Base-by-base conservation (phyloP, 2,888 invertebrate genomes). In the Macrophya alboannulata region DNA sequence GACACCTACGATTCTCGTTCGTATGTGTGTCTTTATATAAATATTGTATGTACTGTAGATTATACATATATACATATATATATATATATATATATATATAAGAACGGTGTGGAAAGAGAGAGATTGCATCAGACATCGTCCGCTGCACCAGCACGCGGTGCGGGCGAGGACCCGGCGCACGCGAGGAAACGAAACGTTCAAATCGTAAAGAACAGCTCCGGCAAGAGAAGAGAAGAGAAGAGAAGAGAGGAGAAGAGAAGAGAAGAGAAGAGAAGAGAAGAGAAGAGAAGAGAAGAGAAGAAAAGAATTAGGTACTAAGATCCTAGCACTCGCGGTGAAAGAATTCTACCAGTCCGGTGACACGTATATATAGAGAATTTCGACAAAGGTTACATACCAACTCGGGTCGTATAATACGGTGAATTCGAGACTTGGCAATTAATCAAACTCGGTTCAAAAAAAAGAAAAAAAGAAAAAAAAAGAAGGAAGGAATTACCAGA, bases 51-150 rank as follows among this genome's bases (percentile, higher is more conserved):
- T 31, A 76, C 12, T 71, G 37, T 48, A 48, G 4, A 25, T 48
- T 21, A 17, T 12, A 8, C 25, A 48, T 8, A 8, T 1, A 12
- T 74, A 9, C 17, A 1, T 31, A 4, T 2, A 12, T 17, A 37
- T 37, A n/a, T 10, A n/a, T 9, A 9, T 74, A 25, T 43, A 5
- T 21, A 37, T 68, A 15, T 17, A 21, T 21, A 68, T 37, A 79
- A 15, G 71, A 85, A 86, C 86, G 86, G 45, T 84, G 79, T 72
- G 84, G 59, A 40, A 59, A 85, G 87, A 85, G 86, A 85, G 86
- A 37, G 55, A 77, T 77, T 77, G 77, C 77, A 77, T 77, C 77
- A 77, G 77, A 55, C 77, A 77, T 77, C 77, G 77, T 77, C 55
- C 55, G 37, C 31, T 68, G 68, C 31, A 37, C 31, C 25, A 15